Percentiles rank a stretch among this genome's conserved stretches.
phyloP scores from a whole-genome alignment of 2,797 vertebrate genomes.

The Lindbergichthys nudifrons region DNA sequence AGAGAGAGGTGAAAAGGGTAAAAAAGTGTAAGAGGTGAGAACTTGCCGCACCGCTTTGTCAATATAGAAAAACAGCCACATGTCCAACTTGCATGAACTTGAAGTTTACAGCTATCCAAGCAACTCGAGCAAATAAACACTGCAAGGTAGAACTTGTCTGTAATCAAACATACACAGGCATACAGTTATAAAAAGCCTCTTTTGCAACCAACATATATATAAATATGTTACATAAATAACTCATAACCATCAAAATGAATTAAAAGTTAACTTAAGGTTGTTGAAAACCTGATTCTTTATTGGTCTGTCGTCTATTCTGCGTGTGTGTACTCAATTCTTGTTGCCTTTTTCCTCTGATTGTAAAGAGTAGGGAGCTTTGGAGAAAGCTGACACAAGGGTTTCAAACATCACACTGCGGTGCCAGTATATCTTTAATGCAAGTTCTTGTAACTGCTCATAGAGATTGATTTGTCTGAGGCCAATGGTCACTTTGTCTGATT shows the following conservation, averaged over 20 bases:
- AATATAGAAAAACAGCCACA: too few relatives aligned
- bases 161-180: background rate
- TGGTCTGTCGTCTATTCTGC: too few relatives aligned
- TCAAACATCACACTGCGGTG: slow-evolving; percentile 15
- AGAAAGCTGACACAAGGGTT: slow-evolving; percentile 17
- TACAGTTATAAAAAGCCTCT: background rate
- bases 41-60: background rate
- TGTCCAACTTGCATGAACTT: background rate
- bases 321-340: background rate
- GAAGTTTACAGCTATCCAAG: background rate
- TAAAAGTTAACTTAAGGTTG: background rate
- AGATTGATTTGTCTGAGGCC: slow-evolving; percentile 22
- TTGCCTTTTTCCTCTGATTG: background rate
- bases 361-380: background rate
- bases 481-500: slow-evolving; percentile 40
- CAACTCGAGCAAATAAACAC: background rate
- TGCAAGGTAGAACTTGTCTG: background rate
- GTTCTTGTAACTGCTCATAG: slow-evolving; percentile 23
- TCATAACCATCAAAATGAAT: background rate
- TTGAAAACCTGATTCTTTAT: background rate
- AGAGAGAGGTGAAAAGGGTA: too few relatives aligned
- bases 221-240: background rate
- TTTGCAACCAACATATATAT: background rate
- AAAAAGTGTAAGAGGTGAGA: background rate
- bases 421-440: slow-evolving; percentile 30